These are phyloP conservation scores for Pollenia griseotomentosa DNA, from an alignment of 2,888 invertebrate genomes.

Conservation along the genomic window DNA sequence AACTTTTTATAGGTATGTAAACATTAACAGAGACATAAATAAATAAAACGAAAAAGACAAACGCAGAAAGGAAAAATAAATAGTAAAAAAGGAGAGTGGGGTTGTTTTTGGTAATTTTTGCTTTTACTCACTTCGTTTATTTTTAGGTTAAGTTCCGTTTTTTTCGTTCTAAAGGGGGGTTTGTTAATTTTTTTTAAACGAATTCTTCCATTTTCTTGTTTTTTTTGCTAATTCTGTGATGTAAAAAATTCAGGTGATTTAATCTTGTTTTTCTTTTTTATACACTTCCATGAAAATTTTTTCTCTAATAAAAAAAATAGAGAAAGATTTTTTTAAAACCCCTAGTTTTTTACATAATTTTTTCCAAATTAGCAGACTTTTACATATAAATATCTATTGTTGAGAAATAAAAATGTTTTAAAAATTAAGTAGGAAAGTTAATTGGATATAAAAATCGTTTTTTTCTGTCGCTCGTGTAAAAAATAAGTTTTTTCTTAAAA, in stretches of 20 bases:
- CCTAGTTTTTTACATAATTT: constrained; percentile 65
- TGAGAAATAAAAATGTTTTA: not conserved
- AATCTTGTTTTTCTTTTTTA: constrained; percentile 43
- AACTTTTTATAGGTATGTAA: constrained; percentile 40
- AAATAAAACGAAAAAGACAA: constrained; percentile 15
- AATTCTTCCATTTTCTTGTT: constrained; percentile 48
- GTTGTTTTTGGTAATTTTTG: constrained; percentile 64
- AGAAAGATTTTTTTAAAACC: constrained; percentile 24
- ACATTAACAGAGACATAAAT: constrained; percentile 36
- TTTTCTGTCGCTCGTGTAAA: constrained; percentile 30
- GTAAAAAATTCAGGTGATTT: constrained; percentile 65
- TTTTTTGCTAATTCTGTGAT: constrained; percentile 50
- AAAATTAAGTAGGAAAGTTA: constrained; percentile 15
- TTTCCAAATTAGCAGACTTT: constrained; percentile 28
- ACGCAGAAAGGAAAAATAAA: constrained; percentile 23
- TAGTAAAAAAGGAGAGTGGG: constrained; percentile 47
- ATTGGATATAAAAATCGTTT: constrained; percentile 14
- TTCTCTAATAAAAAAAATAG: constrained; percentile 42
- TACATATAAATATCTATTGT: not conserved
- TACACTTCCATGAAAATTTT: constrained; percentile 56
- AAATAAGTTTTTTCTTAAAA: constrained; percentile 51
- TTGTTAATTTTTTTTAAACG: constrained; percentile 45
- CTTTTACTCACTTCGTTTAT: constrained; percentile 53
- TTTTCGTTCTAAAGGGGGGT: constrained; percentile 56
- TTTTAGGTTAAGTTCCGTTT: constrained; percentile 72